Conservation (phyloP, 2,113 vertebrate genomes). For the Oreotrochilus melanogaster region DNA sequence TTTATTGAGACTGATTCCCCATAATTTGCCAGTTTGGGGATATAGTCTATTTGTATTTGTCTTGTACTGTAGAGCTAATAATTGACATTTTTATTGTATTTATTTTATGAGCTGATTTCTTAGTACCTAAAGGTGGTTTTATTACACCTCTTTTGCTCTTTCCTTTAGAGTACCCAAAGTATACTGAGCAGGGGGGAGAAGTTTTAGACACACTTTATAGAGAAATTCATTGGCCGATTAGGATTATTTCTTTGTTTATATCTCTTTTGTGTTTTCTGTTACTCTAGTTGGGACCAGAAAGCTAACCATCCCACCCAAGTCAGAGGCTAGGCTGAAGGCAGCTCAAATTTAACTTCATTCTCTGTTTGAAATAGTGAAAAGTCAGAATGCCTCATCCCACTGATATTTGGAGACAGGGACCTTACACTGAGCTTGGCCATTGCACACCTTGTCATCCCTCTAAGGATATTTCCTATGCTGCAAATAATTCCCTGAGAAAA, state of each 20-base stretch:
- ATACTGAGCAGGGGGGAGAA: not conserved
- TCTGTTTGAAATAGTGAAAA: not conserved
- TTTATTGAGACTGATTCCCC: constrained; percentile 74
- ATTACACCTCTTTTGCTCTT: constrained; percentile 40
- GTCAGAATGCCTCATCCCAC: not conserved
- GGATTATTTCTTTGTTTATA: not conserved
- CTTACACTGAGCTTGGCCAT: not conserved
- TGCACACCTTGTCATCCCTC: not conserved
- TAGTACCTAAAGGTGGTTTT: constrained; percentile 39
- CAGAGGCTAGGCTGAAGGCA: not conserved
- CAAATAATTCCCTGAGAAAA: not conserved
- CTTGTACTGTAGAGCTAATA: constrained; percentile 64
- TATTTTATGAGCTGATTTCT: constrained; percentile 64
- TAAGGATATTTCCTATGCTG: not conserved
- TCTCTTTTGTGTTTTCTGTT: not conserved
- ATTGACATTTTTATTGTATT: constrained; percentile 62
- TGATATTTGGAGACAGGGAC: not conserved
- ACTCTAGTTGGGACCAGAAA: not conserved
- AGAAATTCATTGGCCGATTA: not conserved
- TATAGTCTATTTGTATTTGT: constrained; percentile 68
- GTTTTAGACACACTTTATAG: not conserved
- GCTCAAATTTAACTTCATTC: not conserved
- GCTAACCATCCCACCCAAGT: not conserved
- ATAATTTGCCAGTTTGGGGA: constrained; percentile 58
- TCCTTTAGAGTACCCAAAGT: constrained; percentile 9